Conservation (phyloP, 1,140 invertebrate genomes). For the Aphis gossypii region DNA sequence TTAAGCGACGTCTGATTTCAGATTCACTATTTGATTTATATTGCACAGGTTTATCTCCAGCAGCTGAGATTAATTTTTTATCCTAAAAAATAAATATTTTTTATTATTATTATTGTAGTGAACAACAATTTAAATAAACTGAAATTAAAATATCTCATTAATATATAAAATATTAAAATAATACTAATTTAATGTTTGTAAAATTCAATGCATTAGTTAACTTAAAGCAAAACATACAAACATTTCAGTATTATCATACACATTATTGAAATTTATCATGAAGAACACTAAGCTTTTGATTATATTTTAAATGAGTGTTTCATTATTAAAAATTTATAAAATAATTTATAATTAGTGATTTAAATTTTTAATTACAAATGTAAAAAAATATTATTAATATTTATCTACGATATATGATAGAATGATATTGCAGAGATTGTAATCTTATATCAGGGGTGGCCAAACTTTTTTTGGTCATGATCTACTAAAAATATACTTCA, state of each 20-base stretch:
- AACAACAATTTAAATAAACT: background rate
- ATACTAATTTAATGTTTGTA: background rate
- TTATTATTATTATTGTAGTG: background rate
- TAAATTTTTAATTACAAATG: background rate
- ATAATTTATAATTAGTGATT: background rate
- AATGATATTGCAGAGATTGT: background rate
- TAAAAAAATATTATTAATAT: background rate
- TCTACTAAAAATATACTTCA: no score
- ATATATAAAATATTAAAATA: background rate
- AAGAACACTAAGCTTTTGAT: background rate
- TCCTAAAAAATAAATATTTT: constrained; percentile 29
- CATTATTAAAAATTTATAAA: background rate
- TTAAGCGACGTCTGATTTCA: constrained; percentile 60
- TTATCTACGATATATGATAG: no score
- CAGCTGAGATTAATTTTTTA: constrained; percentile 26
- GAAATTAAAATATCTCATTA: constrained; percentile 5
- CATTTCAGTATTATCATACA: background rate
- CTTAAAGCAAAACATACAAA: background rate
- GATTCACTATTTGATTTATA: constrained; percentile 60
- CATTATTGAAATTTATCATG: background rate
- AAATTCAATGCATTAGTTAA: background rate
- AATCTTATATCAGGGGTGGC: background rate
- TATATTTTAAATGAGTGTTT: background rate
- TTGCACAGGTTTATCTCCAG: constrained; percentile 45
- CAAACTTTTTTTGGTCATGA: no score